Base-by-base conservation (phyloP, 2,888 invertebrate genomes). In the Prenolepis imparis region DNA sequence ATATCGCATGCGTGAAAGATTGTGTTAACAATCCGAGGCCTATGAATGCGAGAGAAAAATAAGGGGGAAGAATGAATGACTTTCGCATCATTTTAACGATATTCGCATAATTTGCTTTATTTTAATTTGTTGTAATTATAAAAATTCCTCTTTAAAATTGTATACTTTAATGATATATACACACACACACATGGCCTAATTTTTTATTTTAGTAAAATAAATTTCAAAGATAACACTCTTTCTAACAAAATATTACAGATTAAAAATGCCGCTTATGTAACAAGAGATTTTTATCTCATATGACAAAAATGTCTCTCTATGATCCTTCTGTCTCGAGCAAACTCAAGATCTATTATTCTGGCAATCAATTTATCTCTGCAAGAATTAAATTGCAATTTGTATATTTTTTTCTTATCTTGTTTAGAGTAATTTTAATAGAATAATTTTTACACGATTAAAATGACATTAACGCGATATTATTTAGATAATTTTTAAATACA, bases 21-120 rank as follows among this genome's bases (percentile, higher is more conserved):
- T 78, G 32, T 24, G 52, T 67, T 39, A 28, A 68, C n/a, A 18
- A 18, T 57, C 12, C 32, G 15, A 78, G 78, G 78, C 78, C 78
- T 78, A 78, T 18, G 41, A 28, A 68, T 67, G 21, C n/a, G 55
- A 55, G 32, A 28, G 28, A 3, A 24, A 52, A 52, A n/a, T n/a
- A n/a, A 78, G 28, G 15, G 24, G 41, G n/a, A 57, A 5, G 0
- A 78, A 32, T 41, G 9, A 57, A 68, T 55, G 28, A 68, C 1
- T n/a, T 28, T 39, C 4, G 5, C 24, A 52, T 78, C 3, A 24
- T 41, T 28, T 55, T 32, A 52, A 36, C 39, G 68, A 67, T 55
- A 68, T 77, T 77, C 21, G 15, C 36, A 24, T 21, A 52, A 5
- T n/a, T 12, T 66, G 24, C 24, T 52, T n/a, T 11, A 32, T 36